Evolutionary conservation across 2,113 vertebrate species (phyloP).

Genomic region (Callorhinus ursinus): DNA sequence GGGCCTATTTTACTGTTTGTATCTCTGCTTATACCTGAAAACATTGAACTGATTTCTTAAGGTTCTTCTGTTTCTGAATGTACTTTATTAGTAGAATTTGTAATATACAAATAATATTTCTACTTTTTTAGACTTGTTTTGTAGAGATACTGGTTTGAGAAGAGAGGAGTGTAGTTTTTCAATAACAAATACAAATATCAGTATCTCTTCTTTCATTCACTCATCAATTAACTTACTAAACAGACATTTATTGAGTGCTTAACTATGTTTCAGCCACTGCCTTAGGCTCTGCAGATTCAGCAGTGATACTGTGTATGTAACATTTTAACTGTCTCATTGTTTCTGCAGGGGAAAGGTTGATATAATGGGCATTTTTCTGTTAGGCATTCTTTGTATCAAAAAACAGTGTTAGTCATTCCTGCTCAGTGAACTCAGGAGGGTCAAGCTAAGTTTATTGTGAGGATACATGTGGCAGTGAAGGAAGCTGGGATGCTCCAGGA

Average conservation of each 20-base stretch:
- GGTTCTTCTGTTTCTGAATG: neutral
- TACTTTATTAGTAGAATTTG: neutral
- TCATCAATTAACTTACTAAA: neutral
- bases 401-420: neutral
- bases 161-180: neutral
- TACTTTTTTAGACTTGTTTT: neutral
- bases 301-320: neutral
- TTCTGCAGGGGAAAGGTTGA: neutral
- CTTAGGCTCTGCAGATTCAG: neutral
- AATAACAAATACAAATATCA: neutral
- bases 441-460: neutral
- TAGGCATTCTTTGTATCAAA: neutral
- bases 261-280: neutral
- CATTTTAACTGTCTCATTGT: neutral
- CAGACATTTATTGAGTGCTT: neutral
- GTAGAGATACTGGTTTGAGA: neutral
- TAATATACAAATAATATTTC: neutral
- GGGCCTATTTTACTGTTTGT: neutral
- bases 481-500: neutral
- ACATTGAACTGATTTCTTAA: neutral
- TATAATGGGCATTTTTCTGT: neutral
- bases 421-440: neutral
- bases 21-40: neutral
- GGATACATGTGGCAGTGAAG: neutral
- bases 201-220: neutral